These are phyloP conservation scores for Sparidentex hasta DNA, from an alignment of 2,797 vertebrate genomes.

Conservation along the genomic window DNA sequence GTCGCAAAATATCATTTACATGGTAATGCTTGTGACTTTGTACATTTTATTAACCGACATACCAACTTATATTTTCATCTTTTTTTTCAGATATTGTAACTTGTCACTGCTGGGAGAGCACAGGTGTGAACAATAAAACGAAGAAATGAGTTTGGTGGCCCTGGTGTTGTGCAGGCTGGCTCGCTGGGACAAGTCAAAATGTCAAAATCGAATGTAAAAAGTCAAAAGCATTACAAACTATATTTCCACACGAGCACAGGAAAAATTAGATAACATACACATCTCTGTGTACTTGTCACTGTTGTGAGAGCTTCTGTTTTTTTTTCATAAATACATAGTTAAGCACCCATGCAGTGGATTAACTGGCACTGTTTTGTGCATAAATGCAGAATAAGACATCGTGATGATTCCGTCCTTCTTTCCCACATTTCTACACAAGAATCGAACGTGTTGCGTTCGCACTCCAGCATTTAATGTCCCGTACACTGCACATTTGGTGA, in stretches of 20 bases:
- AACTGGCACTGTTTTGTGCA: conserved; percentile 19
- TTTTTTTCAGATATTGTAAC: not conserved
- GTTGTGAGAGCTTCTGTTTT: not conserved
- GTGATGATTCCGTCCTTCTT: not conserved
- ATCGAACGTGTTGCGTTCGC: not conserved
- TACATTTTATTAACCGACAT: not conserved
- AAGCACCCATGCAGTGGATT: conserved; percentile 11
- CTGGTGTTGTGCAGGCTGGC: too few species aligned
- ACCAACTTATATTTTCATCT: not conserved
- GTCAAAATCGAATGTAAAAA: conserved; percentile 16
- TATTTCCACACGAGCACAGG: conserved; percentile 22
- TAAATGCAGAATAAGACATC: conserved; percentile 6
- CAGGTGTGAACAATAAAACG: not conserved
- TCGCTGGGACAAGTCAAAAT: not conserved
- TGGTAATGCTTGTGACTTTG: not conserved
- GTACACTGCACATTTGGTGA: conserved; percentile 14
- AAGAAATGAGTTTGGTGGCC: not conserved
- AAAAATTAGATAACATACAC: conserved; percentile 21
- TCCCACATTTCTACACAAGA: not conserved
- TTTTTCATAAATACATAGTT: conserved; percentile 1
- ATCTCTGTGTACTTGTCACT: conserved; percentile 22
- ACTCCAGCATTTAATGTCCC: not conserved
- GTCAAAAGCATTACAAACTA: not conserved
- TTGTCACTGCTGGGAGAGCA: not conserved
- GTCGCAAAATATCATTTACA: not conserved